Evolutionary conservation across 2,888 invertebrate species (phyloP), one percentile per base, ranked within the genome.

Genomic region (Calliphora vomitoria): DNA sequence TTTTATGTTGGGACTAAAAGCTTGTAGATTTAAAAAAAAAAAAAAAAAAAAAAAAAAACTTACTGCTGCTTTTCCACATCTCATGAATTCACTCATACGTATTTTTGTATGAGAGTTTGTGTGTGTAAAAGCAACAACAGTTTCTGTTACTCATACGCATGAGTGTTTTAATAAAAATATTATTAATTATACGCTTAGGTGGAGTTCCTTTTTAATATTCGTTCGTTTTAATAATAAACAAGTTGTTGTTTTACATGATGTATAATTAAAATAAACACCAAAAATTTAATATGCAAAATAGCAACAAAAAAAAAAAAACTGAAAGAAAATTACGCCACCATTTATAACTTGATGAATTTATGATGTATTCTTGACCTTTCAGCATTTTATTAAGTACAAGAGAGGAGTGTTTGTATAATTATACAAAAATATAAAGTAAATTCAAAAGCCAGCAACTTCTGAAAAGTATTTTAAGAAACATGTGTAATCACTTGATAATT

Each of bases 141-240:
- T 58, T 74, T 41, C 10, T 74, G 25, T 79, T 60, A 68, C 72
- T 60, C 64, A 79, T 66, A 84, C 79, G 84, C 66, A 62, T 79
- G 64, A 50, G 38, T 41, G 66, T 68, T 66, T 64, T 38, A 25
- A 66, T 41, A 72, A 76, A 84, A 79, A 66, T 72, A 66, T 76
- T 78, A 71, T 72, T 79, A 83, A 64, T 71, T 79, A 79, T 64
- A 66, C 66, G 72, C 64, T 72, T 35, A 41, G 60, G 31, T 79
- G 78, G 58, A 66, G 53, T 83, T 62, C n/a, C 4, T 47, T 71
- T 71, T 18, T 53, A 60, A 58, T 11, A 44, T 55, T 41, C 20
- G 44, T 44, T 44, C 11, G n/a, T 41, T 47, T 13, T 53, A 64
- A 64, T 50, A 38, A 64, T 15, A 20, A 44, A 11, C 11, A 50